Evolutionary conservation across 2,888 invertebrate genomes (phyloP).

Genomic region (Petrolisthes manimaculis): DNA sequence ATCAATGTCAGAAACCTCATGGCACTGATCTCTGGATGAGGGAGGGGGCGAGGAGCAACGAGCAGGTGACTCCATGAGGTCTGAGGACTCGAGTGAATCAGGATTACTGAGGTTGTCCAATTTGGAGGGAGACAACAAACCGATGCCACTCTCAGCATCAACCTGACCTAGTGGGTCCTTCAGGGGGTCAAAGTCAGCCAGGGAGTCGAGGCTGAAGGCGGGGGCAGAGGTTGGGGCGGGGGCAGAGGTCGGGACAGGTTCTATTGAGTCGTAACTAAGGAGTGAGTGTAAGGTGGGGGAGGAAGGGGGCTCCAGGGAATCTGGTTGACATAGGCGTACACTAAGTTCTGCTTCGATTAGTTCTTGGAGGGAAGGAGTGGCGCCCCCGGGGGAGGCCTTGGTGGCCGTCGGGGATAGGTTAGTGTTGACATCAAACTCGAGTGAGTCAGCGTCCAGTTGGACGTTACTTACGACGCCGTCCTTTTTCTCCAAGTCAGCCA

Average conservation of each 20-base stretch:
- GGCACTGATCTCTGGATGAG: neutral
- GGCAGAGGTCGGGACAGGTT: constrained; percentile 3
- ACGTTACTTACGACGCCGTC: constrained; percentile 55
- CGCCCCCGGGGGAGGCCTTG: constrained; percentile 52
- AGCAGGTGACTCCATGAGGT: constrained; percentile 37
- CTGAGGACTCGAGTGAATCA: constrained; percentile 55
- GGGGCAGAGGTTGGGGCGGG: neutral
- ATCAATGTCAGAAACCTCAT: neutral
- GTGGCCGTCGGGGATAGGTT: constrained; percentile 42
- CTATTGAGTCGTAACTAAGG: constrained; percentile 57
- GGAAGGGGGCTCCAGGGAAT: constrained; percentile 57
- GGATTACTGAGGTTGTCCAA: constrained; percentile 49
- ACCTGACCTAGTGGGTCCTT: constrained; percentile 16
- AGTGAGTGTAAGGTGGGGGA: constrained; percentile 44
- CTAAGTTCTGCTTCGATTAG: constrained; percentile 64
- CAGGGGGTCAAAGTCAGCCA: constrained; percentile 29
- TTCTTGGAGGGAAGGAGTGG: constrained; percentile 63
- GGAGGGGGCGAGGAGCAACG: neutral
- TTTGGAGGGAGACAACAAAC: constrained; percentile 53
- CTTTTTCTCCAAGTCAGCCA: constrained; percentile 37
- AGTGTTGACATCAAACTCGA: constrained; percentile 62
- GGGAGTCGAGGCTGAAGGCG: constrained; percentile 45
- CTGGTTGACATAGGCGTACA: constrained; percentile 56
- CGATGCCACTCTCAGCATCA: constrained; percentile 51
- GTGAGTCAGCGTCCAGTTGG: constrained; percentile 50